Evolutionary conservation across 2,797 vertebrate genomes (phyloP).

Genomic region (Poeciliopsis turneri): DNA sequence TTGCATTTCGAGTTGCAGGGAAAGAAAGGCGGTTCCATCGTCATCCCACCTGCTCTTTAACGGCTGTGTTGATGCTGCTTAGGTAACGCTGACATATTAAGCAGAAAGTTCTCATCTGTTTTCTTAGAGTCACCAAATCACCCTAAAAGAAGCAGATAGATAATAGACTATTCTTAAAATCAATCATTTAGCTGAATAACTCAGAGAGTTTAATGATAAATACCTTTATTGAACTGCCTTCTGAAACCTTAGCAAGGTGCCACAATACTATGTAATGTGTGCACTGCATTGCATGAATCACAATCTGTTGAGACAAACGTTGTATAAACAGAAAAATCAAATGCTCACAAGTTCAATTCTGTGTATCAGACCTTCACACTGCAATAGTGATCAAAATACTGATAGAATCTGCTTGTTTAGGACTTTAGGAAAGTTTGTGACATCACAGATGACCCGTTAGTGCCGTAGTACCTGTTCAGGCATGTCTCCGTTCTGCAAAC

Average conservation of each 20-base stretch:
- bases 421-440: neutral
- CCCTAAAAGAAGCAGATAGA: slow-evolving; percentile 74
- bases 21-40: neutral
- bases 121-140: slow-evolving; percentile 90
- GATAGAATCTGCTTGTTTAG: neutral
- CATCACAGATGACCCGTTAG: neutral
- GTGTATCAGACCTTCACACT: neutral
- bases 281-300: slow-evolving; percentile 96
- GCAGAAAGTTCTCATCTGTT: slow-evolving; percentile 95
- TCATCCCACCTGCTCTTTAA: slow-evolving; percentile 92
- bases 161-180: neutral
- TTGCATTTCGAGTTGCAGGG: neutral
- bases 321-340: neutral
- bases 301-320: slow-evolving; percentile 83
- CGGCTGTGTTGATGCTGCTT: slow-evolving; percentile 91
- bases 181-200: neutral
- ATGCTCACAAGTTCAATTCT: neutral
- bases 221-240: slow-evolving; percentile 93
- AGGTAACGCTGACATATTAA: slow-evolving; percentile 96
- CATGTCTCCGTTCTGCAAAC: slow-evolving; percentile 98
- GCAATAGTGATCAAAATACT: neutral
- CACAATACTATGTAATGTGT: slow-evolving; percentile 98
- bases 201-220: neutral
- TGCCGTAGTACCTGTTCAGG: slow-evolving; percentile 90
- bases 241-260: slow-evolving; percentile 95